Conservation (phyloP, 92 coral and sea anemone genomes). For the Siderastrea siderea region DNA sequence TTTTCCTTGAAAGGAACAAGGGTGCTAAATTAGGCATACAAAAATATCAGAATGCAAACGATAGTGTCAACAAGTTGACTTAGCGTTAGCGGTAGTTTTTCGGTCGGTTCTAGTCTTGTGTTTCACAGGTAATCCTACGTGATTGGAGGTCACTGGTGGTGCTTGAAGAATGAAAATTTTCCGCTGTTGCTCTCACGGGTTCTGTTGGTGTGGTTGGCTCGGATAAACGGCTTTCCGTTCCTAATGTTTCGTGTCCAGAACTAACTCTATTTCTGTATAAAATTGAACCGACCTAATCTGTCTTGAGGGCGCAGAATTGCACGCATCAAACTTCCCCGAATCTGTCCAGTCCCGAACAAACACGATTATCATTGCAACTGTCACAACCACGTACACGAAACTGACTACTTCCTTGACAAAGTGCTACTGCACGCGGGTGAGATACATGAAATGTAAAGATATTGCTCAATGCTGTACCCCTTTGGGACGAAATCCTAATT, state of each 20-base stretch:
- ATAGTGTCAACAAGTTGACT: too few species aligned
- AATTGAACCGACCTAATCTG: constrained; percentile 25
- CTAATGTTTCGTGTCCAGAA: not conserved
- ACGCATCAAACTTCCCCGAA: constrained; percentile 2
- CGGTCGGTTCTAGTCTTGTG: constrained; percentile 2
- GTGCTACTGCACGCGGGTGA: constrained; percentile 9
- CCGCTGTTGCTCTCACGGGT: not conserved
- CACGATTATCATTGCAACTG: constrained; percentile 13
- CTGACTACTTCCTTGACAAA: constrained; percentile 1
- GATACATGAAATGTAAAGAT: not conserved
- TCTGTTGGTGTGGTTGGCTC: not conserved
- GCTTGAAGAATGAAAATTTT: not conserved
- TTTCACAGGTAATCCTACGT: not conserved
- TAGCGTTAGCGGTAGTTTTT: too few species aligned
- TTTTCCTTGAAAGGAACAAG: too few species aligned
- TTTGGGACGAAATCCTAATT: not conserved
- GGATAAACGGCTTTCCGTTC: not conserved
- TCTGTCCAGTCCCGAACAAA: constrained; percentile 32
- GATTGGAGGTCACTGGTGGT: not conserved
- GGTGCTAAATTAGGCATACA: too few species aligned
- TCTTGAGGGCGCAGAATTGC: constrained; percentile 12
- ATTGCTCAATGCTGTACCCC: constrained; percentile 1
- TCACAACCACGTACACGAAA: constrained; percentile 12
- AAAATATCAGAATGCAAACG: too few species aligned
- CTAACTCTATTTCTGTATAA: constrained; percentile 1